Base-by-base conservation (phyloP, 2,797 vertebrate genomes). In the Adelosebastes latens region DNA sequence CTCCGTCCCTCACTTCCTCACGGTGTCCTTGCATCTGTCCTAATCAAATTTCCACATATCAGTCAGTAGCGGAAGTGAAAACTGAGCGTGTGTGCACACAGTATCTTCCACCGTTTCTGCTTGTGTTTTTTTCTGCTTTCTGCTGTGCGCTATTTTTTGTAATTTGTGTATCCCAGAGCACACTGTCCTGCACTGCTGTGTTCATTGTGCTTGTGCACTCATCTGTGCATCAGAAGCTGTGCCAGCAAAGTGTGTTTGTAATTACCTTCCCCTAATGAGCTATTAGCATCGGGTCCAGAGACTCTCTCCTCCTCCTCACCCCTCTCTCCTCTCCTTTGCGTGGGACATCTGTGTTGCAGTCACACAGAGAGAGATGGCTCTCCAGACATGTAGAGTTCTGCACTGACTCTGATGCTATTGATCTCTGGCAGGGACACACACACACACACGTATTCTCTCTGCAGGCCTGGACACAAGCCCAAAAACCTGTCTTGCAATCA, bases 241-340 rank as follows among this genome's bases (percentile, higher is more conserved):
- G 62, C 87, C 92, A 87, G 87, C 81, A 89, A 71, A 20, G 63
- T 81, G 79, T 93, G 77, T 93, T 79, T 79, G 91, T 94, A 92
- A 95, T 94, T 94, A 92, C 87, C 81, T 69, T 84, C 77, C 88
- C 84, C 84, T 94, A 93, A 95, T 93, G 85, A 87, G 79, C 94
- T 75, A 89, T 96, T 95, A 95, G 87, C 87, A 77, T 81, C 82
- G 82, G 90, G 85, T 90, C 85, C 74, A 87, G 84, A 93, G 81
- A 77, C 75, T 88, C 86, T 77, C 80, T n/a, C 59, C 22, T 86
- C 77, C 72, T 81, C 92, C 87, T 87, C 42, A 46, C 14, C 42
- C 14, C 42, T 46, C 42, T 46, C 42, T 87, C 89, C 69, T 39
- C 63, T 81, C 77, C 77, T 75, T 71, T 63, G 68, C 80, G 53